A percentile compares a stretch with the other conserved stretches of the same genome.
These are phyloP conservation scores for Myotis planiceps DNA, from an alignment of 2,797 vertebrate species.

Conservation along the genomic window DNA sequence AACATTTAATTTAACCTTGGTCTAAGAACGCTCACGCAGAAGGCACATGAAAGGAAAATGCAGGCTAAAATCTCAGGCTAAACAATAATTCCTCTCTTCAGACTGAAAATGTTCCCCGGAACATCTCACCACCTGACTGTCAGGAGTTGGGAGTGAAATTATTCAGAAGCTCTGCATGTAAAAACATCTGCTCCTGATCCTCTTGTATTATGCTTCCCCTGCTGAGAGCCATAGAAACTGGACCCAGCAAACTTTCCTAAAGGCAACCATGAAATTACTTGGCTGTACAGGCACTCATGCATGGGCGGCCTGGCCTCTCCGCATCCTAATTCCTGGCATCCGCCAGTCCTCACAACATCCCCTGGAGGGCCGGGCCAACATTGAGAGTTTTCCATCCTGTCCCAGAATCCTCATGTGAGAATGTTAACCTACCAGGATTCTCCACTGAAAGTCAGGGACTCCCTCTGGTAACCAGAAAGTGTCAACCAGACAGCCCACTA, in stretches of 20 bases:
- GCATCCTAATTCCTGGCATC: not conserved
- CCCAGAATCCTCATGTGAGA: not conserved
- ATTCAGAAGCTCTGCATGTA: not conserved
- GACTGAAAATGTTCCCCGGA: slow-evolving; percentile 26
- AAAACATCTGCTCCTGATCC: not conserved
- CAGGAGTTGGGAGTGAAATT: not conserved
- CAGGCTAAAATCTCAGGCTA: not conserved
- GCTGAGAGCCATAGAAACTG: not conserved
- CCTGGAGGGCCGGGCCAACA: too few relatives aligned
- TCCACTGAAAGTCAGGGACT: not conserved
- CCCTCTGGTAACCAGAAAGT: not conserved
- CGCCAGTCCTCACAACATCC: not conserved
- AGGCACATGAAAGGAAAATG: slow-evolving; percentile 48
- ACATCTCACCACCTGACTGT: slow-evolving; percentile 21
- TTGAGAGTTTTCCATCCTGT: not conserved
- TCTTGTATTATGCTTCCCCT: not conserved
- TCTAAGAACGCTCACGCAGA: slow-evolving; percentile 30
- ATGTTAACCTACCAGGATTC: not conserved
- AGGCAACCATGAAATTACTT: not conserved
- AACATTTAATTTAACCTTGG: not conserved
- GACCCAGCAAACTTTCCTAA: not conserved
- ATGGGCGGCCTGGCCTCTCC: not conserved
- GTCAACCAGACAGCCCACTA: not conserved
- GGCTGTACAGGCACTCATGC: not conserved
- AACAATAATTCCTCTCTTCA: slow-evolving; percentile 40